Evolutionary conservation across 2,797 vertebrate species (phyloP).

Genomic region (Sitta carolinensis): DNA sequence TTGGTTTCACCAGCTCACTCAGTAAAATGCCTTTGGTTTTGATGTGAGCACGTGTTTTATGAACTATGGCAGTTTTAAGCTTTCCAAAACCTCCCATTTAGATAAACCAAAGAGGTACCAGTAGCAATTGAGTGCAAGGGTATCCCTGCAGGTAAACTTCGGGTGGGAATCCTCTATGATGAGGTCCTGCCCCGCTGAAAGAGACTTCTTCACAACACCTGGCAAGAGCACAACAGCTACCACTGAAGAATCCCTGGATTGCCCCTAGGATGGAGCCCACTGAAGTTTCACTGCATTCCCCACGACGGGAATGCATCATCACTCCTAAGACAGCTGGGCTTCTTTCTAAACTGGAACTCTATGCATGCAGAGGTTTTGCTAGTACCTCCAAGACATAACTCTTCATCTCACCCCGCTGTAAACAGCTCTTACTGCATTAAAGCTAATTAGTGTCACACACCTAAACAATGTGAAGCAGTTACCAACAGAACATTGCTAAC

Average conservation of each 20-base stretch:
- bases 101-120: background rate
- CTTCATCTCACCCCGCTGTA: background rate
- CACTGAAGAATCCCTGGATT: background rate
- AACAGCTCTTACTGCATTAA: background rate
- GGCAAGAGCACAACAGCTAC: background rate
- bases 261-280: background rate
- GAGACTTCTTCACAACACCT: background rate
- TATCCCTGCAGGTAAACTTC: background rate
- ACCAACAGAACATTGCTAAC: background rate
- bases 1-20: background rate
- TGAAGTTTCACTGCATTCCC: background rate
- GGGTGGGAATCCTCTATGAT: background rate
- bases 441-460: background rate
- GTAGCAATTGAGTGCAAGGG: background rate
- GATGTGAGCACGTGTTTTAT: background rate
- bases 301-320: background rate
- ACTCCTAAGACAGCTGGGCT: background rate
- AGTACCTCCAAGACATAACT: rapidly evolving
- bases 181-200: background rate
- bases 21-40: background rate
- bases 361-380: rapidly evolving
- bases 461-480: background rate
- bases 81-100: background rate
- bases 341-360: background rate
- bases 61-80: background rate